phyloP scores from a whole-genome alignment of 2,888 invertebrate species.

The Volucella inflata region DNA sequence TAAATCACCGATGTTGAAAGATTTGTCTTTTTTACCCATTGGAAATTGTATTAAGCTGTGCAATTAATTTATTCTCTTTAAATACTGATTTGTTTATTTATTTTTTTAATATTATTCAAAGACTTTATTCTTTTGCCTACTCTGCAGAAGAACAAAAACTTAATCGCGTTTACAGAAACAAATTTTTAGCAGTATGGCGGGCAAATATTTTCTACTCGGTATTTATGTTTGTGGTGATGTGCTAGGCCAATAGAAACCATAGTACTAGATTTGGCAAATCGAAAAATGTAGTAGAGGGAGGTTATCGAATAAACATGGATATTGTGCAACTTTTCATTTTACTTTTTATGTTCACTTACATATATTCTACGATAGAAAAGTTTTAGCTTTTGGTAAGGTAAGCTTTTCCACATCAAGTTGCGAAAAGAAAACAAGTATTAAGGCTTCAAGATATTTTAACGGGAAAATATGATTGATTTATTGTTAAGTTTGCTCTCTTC shows the following conservation, averaged over 20 bases:
- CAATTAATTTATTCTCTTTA: no score
- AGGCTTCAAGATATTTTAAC: no score
- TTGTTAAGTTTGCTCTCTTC: no score
- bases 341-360: no score
- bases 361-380: no score
- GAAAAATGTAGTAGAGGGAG: no score
- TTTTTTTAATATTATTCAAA: no score
- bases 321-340: neutral
- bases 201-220: slow-evolving; percentile 43
- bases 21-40: slow-evolving; percentile 86
- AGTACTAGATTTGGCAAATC: slow-evolving; percentile 6
- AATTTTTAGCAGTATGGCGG: slow-evolving; percentile 51
- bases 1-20: slow-evolving; percentile 92
- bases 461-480: no score
- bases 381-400: no score
- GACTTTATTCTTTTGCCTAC: slow-evolving; percentile 21
- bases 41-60: slow-evolving; percentile 13
- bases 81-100: no score
- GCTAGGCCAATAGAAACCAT: neutral
- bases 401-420: no score
- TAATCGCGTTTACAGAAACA: slow-evolving; percentile 69
- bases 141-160: slow-evolving; percentile 12
- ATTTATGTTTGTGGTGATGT: slow-evolving; percentile 16
- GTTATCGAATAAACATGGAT: neutral
- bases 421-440: no score